Base-by-base conservation (phyloP, 2,888 invertebrate genomes). In the Drosophila histrio region DNA sequence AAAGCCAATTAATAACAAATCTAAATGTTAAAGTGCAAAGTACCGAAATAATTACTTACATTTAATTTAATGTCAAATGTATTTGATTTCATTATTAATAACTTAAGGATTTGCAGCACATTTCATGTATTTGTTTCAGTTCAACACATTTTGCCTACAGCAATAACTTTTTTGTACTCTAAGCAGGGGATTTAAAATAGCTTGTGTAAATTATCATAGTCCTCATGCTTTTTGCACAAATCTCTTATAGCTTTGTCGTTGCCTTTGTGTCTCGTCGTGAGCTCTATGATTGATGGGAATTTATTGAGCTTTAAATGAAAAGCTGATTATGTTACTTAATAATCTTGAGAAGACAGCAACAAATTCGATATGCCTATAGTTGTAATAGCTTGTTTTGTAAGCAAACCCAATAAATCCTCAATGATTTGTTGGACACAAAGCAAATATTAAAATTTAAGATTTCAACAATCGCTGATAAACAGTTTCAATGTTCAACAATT, bases 251-350 rank as follows among this genome's bases (percentile, higher is more conserved):
- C 36, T n/a, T 30, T 52, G 49, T 57, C 39, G 50, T 57, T 71
- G 60, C 21, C 39, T 46, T 39, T 61, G 46, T 22, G 43, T 28
- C 21, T 39, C 52, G 57, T 41, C 13, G 46, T 5, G 26, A 28
- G 34, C 13, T 39, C 47, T 26, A 46, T 62, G 81, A 77, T 68
- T 77, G 84, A 80, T 74, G 58, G 78, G 43, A 56, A 62, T 54
- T 72, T 54, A 41, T 54, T 26, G 39, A 57, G 63, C 59, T 64
- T 75, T 53, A 19, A 24, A 19, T 62, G 52, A 34, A 39, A 62
- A 60, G 68, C 62, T 62, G 61, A 56, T 64, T 72, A 46, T 64
- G 61, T 38, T 57, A n/a, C n/a, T n/a, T n/a, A 50, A 41, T 64
- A 75, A 64, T 56, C 61, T 53, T 38, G 17, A 44, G 32, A 34